phyloP scores from a whole-genome alignment of 2,113 vertebrate species.

The Egretta garzetta region DNA sequence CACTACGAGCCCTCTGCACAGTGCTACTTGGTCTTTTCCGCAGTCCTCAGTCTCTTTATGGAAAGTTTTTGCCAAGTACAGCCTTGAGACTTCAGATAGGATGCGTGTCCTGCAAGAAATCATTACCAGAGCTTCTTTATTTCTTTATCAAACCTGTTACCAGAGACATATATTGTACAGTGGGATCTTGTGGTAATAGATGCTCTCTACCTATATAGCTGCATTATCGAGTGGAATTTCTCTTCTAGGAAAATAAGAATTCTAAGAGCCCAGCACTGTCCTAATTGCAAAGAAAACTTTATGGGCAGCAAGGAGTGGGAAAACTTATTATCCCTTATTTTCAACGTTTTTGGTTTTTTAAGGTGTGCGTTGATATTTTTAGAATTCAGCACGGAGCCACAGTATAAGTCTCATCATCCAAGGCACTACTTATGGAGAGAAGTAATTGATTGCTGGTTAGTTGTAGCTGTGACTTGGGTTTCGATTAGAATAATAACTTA shows the following conservation, averaged over 20 bases:
- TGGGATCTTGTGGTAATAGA: not conserved
- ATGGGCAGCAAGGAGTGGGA: not conserved
- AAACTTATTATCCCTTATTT: not conserved
- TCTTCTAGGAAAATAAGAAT: not conserved
- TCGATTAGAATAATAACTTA: constrained; percentile 45
- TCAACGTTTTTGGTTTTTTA: not conserved
- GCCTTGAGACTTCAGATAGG: not conserved
- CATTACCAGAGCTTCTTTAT: not conserved
- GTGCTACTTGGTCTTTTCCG: not conserved
- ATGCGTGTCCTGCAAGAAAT: not conserved
- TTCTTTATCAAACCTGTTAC: not conserved
- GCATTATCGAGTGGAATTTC: not conserved
- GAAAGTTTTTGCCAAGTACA: not conserved
- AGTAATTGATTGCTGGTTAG: constrained; percentile 58
- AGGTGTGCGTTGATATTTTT: not conserved
- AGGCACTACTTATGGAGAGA: not conserved
- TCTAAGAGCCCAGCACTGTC: not conserved
- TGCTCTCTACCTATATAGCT: not conserved
- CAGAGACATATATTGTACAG: not conserved
- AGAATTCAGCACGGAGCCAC: not conserved
- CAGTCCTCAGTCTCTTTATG: not conserved
- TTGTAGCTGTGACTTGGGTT: constrained; percentile 57
- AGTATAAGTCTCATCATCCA: not conserved
- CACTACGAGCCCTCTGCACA: not conserved
- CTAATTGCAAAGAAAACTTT: not conserved